Evolutionary conservation across 2,888 invertebrate species (phyloP).

Genomic region (Rugalucina vietnamica): DNA sequence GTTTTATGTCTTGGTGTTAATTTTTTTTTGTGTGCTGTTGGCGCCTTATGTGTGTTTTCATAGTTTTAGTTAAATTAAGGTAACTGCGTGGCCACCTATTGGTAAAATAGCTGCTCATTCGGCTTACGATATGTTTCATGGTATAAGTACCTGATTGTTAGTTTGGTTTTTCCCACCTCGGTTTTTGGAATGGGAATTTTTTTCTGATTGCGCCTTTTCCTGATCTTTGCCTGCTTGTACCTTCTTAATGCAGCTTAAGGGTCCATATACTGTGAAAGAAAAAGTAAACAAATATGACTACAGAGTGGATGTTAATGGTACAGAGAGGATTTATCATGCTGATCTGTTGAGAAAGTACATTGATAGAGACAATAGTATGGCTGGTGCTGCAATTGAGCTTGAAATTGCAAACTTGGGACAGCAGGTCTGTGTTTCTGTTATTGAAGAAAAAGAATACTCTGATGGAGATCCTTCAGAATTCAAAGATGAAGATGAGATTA

Average conservation of each 20-base stretch:
- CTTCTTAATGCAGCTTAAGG: neutral
- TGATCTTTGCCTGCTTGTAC: no score
- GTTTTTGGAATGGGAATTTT: no score
- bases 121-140: no score
- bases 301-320: neutral
- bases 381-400: neutral
- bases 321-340: neutral
- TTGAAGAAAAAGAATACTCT: neutral
- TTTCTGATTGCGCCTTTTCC: no score
- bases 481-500: neutral
- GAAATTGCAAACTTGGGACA: neutral
- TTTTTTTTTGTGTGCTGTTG: no score
- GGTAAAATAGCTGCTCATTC: no score
- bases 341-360: neutral
- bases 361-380: neutral
- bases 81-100: no score
- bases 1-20: no score
- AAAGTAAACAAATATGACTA: neutral
- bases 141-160: no score
- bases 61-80: no score
- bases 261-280: neutral
- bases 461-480: neutral
- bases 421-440: constrained; percentile 1
- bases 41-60: no score
- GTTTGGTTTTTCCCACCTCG: no score